A percentile compares a stretch with the other conserved stretches of the same genome.
These are phyloP conservation scores for Microcaecilia unicolor DNA, from an alignment of 2,797 vertebrate genomes.

Conservation along the genomic window DNA sequence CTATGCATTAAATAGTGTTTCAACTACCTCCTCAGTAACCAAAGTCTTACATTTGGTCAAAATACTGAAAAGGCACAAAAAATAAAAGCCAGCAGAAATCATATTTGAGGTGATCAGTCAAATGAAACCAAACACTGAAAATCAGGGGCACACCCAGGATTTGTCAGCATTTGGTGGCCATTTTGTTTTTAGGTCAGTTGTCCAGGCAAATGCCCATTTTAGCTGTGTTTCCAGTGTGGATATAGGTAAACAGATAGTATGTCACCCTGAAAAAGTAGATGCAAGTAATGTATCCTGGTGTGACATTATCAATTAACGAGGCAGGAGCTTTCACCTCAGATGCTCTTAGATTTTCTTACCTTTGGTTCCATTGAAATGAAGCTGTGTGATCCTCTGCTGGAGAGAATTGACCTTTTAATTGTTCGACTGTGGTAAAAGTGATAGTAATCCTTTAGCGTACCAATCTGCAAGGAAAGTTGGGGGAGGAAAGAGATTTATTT, in stretches of 20 bases:
- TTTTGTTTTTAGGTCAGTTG: too few species aligned
- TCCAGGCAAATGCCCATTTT: too few species aligned
- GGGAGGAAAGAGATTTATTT: slow-evolving; percentile 13
- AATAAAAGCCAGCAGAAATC: too few species aligned
- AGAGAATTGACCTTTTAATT: slow-evolving; percentile 93
- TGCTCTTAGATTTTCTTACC: slow-evolving; percentile 70
- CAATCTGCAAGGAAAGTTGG: slow-evolving; percentile 66
- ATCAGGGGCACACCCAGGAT: too few species aligned
- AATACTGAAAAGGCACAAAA: too few species aligned
- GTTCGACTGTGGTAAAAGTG: slow-evolving; percentile 97
- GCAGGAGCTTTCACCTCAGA: slow-evolving; percentile 41
- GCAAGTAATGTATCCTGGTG: slow-evolving; percentile 24
- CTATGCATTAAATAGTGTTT: too few species aligned
- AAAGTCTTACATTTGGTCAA: too few species aligned
- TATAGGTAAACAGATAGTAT: slow-evolving; percentile 18
- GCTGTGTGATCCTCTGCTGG: slow-evolving; percentile 88
- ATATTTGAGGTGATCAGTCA: too few species aligned
- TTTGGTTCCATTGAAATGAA: slow-evolving; percentile 99
- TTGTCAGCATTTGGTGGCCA: too few species aligned
- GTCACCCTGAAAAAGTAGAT: slow-evolving; percentile 24
- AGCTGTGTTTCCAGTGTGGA: not conserved
- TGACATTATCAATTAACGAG: slow-evolving; percentile 75
- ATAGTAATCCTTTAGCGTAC: slow-evolving; percentile 92
- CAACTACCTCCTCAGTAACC: too few species aligned
- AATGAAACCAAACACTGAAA: too few species aligned